Percentiles rank a stretch among this genome's conserved stretches.
Evolutionary conservation across 1,140 invertebrate genomes (phyloP).

Genomic region (Drosophila bocki): DNA sequence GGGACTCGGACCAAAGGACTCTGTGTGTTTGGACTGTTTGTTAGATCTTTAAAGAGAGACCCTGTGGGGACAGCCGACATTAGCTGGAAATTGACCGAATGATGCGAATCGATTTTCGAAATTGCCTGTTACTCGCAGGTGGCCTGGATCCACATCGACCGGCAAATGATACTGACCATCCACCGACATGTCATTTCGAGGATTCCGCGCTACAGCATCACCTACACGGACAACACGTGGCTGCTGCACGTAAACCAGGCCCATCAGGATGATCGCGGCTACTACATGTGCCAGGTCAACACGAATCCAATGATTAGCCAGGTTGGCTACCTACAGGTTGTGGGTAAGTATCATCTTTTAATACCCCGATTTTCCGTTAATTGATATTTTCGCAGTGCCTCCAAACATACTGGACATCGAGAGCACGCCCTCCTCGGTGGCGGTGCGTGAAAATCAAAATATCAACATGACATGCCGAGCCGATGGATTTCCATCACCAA

Average conservation of each 20-base stretch:
- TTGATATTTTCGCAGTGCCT: conserved; percentile 88
- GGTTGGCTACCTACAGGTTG: conserved; percentile 96
- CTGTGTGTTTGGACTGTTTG: not conserved
- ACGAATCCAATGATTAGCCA: conserved; percentile 98
- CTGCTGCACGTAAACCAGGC: conserved; percentile 94
- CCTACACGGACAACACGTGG: conserved; percentile 96
- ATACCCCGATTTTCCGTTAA: not conserved
- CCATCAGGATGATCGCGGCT: conserved; percentile 94
- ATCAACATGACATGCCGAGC: conserved; percentile 95
- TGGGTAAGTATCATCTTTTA: conserved; percentile 89
- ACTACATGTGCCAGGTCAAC: conserved; percentile 97
- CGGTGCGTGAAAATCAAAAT: conserved; percentile 95
- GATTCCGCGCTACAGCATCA: conserved; percentile 94
- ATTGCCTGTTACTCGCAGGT: conserved; percentile 87
- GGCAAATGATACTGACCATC: conserved; percentile 97
- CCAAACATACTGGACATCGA: conserved; percentile 94
- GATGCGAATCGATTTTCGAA: conserved; percentile 36
- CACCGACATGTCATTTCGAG: conserved; percentile 95
- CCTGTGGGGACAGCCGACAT: conserved; percentile 9
- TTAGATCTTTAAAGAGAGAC: conserved; percentile 21
- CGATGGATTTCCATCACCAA: conserved; percentile 94
- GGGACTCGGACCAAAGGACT: not conserved
- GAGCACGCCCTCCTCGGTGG: conserved; percentile 94
- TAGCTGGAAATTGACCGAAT: conserved; percentile 17
- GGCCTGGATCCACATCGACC: conserved; percentile 96